phyloP scores from a whole-genome alignment of 2,888 invertebrate genomes.

The Papilio elwesi region DNA sequence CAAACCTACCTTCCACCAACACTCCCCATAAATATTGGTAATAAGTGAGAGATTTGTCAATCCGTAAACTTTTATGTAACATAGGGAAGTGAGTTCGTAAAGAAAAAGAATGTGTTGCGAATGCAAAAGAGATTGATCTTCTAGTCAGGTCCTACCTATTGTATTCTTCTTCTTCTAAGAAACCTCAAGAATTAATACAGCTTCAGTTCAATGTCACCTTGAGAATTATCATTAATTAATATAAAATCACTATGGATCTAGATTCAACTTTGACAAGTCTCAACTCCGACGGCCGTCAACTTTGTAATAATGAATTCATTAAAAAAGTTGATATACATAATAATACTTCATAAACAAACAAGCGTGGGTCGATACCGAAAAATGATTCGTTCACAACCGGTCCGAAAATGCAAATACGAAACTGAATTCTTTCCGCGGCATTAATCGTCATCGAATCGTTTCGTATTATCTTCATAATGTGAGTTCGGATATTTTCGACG shows the following conservation, averaged over 20 bases:
- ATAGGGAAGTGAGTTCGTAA: no score
- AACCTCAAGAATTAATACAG: neutral
- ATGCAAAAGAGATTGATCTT: no score
- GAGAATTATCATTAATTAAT: neutral
- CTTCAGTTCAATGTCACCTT: neutral
- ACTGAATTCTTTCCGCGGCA: conserved; percentile 43
- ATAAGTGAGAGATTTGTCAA: no score
- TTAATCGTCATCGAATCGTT: conserved; percentile 40
- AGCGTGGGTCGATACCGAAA: conserved; percentile 32
- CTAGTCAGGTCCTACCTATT: no score
- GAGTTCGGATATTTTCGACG: conserved; percentile 54
- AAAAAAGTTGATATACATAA: conserved; percentile 9
- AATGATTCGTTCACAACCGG: conserved; percentile 39
- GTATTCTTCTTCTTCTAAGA: neutral
- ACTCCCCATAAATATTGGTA: no score
- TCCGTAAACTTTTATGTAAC: no score
- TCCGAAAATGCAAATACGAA: conserved; percentile 44
- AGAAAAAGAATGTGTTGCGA: no score
- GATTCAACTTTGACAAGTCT: conserved; percentile 10
- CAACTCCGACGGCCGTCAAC: conserved; percentile 3
- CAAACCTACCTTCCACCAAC: no score
- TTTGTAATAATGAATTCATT: conserved; percentile 17
- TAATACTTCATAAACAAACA: conserved; percentile 29
- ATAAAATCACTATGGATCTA: conserved; percentile 21
- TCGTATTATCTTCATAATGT: conserved; percentile 41